Conservation (phyloP, 2,888 invertebrate species). For the Apamea epomidion region DNA sequence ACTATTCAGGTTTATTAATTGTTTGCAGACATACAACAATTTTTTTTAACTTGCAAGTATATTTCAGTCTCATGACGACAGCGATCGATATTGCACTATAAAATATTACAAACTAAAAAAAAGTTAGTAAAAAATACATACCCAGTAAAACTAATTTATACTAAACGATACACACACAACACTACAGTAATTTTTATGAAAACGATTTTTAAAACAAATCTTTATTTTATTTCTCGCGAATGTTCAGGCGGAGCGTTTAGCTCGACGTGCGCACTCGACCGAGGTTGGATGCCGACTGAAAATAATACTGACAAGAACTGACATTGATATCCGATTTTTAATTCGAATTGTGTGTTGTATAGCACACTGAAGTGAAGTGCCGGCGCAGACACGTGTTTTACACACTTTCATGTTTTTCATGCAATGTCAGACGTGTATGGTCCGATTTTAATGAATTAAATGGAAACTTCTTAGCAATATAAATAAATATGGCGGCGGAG, state of each 20-base stretch:
- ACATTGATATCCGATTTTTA: constrained; percentile 58
- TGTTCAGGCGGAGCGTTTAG: constrained; percentile 15
- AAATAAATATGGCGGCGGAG: background rate
- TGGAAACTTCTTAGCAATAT: background rate
- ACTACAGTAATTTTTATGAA: constrained; percentile 30
- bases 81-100: constrained; percentile 16
- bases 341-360: constrained; percentile 54
- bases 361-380: constrained; percentile 9
- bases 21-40: background rate
- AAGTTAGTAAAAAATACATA: constrained; percentile 40
- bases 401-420: constrained; percentile 48
- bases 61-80: constrained; percentile 4
- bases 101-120: background rate
- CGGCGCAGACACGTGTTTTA: constrained; percentile 52
- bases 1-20: background rate
- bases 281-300: constrained; percentile 53
- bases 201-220: constrained; percentile 8
- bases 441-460: background rate
- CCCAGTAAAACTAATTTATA: constrained; percentile 39
- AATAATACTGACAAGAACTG: constrained; percentile 46
- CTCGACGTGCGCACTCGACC: constrained; percentile 39
- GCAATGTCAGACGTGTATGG: constrained; percentile 6
- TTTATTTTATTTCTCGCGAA: constrained; percentile 42
- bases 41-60: background rate
- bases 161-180: constrained; percentile 40